These are phyloP conservation scores for Lepeophtheirus nordmannii DNA, from an alignment of 2,888 invertebrate genomes.

Conservation along the genomic window DNA sequence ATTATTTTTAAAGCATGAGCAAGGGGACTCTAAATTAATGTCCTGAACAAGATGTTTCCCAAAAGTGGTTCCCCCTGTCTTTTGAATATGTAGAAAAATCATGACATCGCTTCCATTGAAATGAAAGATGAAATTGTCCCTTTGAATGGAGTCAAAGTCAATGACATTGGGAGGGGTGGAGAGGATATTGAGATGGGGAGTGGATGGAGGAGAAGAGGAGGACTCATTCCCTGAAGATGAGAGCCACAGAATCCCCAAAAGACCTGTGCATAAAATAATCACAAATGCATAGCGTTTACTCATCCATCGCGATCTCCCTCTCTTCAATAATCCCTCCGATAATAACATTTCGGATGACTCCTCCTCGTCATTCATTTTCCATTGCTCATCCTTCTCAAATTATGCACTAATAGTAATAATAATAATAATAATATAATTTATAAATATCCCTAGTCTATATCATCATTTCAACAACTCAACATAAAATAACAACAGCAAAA, in stretches of 20 bases:
- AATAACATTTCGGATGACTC: not conserved
- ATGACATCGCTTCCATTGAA: slow-evolving; percentile 88
- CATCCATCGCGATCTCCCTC: not conserved
- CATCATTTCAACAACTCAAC: too few species aligned
- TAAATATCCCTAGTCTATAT: too few species aligned
- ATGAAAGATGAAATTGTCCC: slow-evolving; percentile 54
- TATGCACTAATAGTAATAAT: too few species aligned
- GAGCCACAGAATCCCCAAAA: not conserved
- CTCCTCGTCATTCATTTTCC: not conserved
- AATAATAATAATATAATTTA: too few species aligned
- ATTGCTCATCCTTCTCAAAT: too few species aligned
- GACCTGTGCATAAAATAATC: not conserved
- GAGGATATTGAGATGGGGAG: not conserved
- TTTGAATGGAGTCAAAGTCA: not conserved
- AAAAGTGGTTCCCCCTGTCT: slow-evolving; percentile 93
- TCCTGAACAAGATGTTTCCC: slow-evolving; percentile 91
- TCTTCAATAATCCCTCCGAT: not conserved
- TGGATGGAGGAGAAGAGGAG: not conserved
- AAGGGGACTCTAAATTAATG: slow-evolving; percentile 77
- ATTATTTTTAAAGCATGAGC: slow-evolving; percentile 48
- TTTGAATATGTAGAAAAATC: slow-evolving; percentile 95
- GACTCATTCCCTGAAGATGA: not conserved
- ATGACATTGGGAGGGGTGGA: slow-evolving; percentile 6
- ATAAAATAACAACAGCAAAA: too few species aligned
- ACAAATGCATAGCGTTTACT: not conserved